These are phyloP conservation scores for Bicyclus anynana DNA, from an alignment of 1,140 invertebrate genomes.

Conservation along the genomic window DNA sequence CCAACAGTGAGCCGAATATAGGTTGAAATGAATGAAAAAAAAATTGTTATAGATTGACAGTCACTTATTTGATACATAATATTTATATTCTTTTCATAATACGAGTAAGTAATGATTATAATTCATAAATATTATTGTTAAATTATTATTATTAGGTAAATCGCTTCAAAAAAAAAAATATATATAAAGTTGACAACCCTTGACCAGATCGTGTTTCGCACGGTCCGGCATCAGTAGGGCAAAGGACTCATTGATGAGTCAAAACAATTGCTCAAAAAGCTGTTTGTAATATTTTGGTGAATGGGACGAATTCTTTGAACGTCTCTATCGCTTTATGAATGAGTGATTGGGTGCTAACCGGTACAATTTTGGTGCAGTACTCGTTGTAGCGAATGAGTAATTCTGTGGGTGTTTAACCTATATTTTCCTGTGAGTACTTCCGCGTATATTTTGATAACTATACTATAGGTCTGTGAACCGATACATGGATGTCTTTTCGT, in stretches of 20 bases:
- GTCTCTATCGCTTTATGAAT: slow-evolving; percentile 1
- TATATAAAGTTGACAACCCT: neutral
- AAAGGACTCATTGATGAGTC: slow-evolving; percentile 38
- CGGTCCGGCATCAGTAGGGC: slow-evolving; percentile 4
- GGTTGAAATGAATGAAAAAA: too few species aligned
- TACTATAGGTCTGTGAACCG: too few species aligned
- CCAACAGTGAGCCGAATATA: too few species aligned
- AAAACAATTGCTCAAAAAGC: slow-evolving; percentile 21
- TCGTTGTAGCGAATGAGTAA: neutral
- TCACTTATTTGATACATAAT: too few species aligned
- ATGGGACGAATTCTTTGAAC: slow-evolving; percentile 10
- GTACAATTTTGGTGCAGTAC: neutral
- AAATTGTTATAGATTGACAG: too few species aligned
- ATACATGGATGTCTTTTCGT: too few species aligned
- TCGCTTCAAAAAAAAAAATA: neutral
- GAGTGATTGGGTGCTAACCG: neutral
- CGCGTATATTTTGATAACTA: too few species aligned
- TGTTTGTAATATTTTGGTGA: slow-evolving; percentile 5
- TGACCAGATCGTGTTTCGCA: neutral
- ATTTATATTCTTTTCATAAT: too few species aligned
- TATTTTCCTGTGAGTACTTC: too few species aligned
- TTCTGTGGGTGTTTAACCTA: neutral
- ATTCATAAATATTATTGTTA: too few species aligned
- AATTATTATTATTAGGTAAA: too few species aligned
- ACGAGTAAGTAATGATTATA: too few species aligned